phyloP scores from a whole-genome alignment of 1,140 invertebrate species.

The Ostrea denselamellosa region DNA sequence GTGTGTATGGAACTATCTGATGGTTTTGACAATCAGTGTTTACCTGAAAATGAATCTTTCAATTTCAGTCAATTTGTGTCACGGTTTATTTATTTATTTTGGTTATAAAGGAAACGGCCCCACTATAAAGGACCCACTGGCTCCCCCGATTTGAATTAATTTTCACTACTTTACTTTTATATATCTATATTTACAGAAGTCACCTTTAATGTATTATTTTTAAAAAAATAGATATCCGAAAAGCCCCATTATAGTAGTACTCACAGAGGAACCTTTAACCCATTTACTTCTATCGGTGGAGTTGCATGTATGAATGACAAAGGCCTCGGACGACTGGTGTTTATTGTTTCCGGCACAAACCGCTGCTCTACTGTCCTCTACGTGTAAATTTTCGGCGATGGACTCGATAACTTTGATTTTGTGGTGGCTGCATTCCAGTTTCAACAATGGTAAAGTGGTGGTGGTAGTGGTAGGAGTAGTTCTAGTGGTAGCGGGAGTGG shows the following conservation, averaged over 20 bases:
- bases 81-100: too few relatives aligned
- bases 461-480: neutral
- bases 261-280: neutral
- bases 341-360: neutral
- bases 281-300: neutral
- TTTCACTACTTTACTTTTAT: neutral
- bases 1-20: neutral
- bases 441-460: neutral
- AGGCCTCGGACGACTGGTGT: constrained; percentile 6
- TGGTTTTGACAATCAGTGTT: neutral
- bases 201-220: too few relatives aligned
- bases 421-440: neutral
- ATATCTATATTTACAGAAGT: neutral
- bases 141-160: too few relatives aligned
- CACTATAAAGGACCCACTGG: neutral
- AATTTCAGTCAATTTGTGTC: neutral
- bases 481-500: neutral
- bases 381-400: constrained; percentile 1
- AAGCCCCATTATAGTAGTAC: neutral
- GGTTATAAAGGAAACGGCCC: neutral
- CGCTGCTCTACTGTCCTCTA: neutral
- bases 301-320: neutral
- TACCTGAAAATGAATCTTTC: neutral
- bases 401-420: neutral
- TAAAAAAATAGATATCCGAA: neutral